These are phyloP conservation scores for Zaprionus inermis DNA, from an alignment of 1,140 invertebrate species.

Conservation along the genomic window DNA sequence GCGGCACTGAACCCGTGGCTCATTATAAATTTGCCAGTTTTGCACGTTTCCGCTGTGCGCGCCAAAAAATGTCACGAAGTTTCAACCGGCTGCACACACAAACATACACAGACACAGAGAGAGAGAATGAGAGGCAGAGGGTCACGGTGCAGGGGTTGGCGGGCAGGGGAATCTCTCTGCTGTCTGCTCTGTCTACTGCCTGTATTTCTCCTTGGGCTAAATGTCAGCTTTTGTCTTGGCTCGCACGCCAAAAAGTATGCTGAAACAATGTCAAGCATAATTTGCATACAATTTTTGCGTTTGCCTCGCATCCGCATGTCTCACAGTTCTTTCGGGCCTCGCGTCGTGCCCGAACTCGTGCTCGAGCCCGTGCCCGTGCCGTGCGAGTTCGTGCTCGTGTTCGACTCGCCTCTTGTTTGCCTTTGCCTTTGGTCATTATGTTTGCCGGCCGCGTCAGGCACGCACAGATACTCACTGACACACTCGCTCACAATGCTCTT, in stretches of 20 bases:
- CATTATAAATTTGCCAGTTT: slow-evolving; percentile 83
- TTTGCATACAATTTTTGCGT: slow-evolving; percentile 79
- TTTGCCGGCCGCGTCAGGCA: slow-evolving; percentile 77
- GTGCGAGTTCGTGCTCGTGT: not conserved
- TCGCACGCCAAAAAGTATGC: slow-evolving; percentile 79
- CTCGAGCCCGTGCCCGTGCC: slow-evolving; percentile 15
- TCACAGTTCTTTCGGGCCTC: not conserved
- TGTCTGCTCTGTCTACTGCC: slow-evolving; percentile 36
- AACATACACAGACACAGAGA: slow-evolving; percentile 1
- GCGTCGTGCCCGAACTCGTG: not conserved
- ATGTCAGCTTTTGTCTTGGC: slow-evolving; percentile 82
- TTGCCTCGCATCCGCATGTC: slow-evolving; percentile 2
- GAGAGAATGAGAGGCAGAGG: not conserved
- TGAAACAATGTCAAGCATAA: slow-evolving; percentile 82
- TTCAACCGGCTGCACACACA: slow-evolving; percentile 47
- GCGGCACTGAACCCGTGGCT: slow-evolving; percentile 68
- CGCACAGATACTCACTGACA: slow-evolving; percentile 67
- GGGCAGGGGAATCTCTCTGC: too few species aligned
- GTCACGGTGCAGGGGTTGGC: too few species aligned
- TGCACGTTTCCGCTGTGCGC: slow-evolving; percentile 78
- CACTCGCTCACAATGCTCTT: slow-evolving; percentile 62
- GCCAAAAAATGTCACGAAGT: slow-evolving; percentile 82
- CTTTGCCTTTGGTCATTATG: slow-evolving; percentile 70
- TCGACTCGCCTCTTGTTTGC: slow-evolving; percentile 26
- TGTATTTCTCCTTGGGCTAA: slow-evolving; percentile 76